A percentile compares a stretch with the other conserved stretches of the same genome.
Conservation (phyloP, 1,140 invertebrate species). For the Planococcus citri region DNA sequence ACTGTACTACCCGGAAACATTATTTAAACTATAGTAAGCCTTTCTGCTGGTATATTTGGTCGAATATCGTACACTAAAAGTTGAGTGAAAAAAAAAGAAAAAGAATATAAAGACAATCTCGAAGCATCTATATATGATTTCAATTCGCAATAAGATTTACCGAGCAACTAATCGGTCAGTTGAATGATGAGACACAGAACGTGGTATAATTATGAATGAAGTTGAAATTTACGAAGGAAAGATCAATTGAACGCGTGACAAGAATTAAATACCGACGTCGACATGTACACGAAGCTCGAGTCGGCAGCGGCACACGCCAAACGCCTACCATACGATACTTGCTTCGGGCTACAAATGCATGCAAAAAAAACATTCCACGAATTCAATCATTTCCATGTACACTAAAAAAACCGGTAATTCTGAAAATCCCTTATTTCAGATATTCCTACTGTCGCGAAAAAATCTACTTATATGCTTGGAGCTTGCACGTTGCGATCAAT, state of each 20-base stretch:
- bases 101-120: neutral
- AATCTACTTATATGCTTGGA: no score
- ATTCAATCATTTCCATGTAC: slow-evolving; percentile 11
- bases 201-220: slow-evolving; percentile 19
- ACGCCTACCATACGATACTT: neutral
- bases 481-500: neutral
- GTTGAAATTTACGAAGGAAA: slow-evolving; percentile 19
- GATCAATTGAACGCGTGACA: slow-evolving; percentile 19
- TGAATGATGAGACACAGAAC: slow-evolving; percentile 9
- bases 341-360: neutral
- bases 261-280: slow-evolving; percentile 7
- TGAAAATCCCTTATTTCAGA: neutral
- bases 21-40: slow-evolving; percentile 1
- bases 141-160: slow-evolving; percentile 16
- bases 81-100: neutral
- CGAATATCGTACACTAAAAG: neutral
- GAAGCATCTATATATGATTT: neutral
- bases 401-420: slow-evolving; percentile 11
- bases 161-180: slow-evolving; percentile 16
- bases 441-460: neutral
- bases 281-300: slow-evolving; percentile 9
- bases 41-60: neutral
- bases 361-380: slow-evolving; percentile 10
- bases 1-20: slow-evolving; percentile 15
- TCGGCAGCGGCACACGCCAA: slow-evolving; percentile 17